phyloP scores from a whole-genome alignment of 2,797 vertebrate species.

The Caiman crocodilus region DNA sequence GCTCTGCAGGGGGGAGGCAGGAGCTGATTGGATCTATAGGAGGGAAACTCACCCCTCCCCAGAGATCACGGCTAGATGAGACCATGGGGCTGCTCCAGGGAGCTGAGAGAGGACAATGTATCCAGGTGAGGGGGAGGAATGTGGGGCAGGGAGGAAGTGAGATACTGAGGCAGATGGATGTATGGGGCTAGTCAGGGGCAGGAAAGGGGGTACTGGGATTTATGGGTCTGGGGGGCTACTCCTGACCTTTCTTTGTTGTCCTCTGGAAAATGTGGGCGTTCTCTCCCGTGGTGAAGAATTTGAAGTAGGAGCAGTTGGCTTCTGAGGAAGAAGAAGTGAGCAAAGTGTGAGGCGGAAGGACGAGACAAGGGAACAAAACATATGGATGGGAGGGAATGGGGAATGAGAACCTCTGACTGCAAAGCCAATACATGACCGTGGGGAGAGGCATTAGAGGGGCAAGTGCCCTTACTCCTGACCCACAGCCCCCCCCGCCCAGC shows the following conservation, averaged over 20 bases:
- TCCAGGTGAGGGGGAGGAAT: too few species aligned
- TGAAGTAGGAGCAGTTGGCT: constrained; percentile 93
- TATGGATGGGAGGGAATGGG: not conserved
- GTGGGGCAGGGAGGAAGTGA: too few species aligned
- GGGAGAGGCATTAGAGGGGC: not conserved
- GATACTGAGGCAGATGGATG: too few species aligned
- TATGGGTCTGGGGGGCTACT: too few species aligned
- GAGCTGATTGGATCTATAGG: not conserved
- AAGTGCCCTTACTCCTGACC: not conserved
- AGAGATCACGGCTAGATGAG: not conserved
- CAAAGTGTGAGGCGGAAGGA: not conserved
- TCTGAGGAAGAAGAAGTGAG: constrained; percentile 77
- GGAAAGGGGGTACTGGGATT: too few species aligned
- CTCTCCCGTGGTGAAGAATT: constrained; percentile 93
- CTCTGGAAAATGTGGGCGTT: constrained; percentile 91
- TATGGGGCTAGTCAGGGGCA: too few species aligned
- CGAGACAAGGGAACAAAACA: not conserved
- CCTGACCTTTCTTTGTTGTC: constrained; percentile 88
- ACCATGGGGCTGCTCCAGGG: not conserved
- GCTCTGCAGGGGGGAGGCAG: constrained; percentile 72
- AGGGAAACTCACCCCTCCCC: not conserved
- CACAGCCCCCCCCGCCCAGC: not conserved
- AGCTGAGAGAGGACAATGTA: too few species aligned
- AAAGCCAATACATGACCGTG: rapidly evolving
- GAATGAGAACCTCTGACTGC: not conserved